A percentile compares a stretch with the other conserved stretches of the same genome.
Conservation (phyloP, 2,113 vertebrate species). For the Ginglymostoma cirratum region DNA sequence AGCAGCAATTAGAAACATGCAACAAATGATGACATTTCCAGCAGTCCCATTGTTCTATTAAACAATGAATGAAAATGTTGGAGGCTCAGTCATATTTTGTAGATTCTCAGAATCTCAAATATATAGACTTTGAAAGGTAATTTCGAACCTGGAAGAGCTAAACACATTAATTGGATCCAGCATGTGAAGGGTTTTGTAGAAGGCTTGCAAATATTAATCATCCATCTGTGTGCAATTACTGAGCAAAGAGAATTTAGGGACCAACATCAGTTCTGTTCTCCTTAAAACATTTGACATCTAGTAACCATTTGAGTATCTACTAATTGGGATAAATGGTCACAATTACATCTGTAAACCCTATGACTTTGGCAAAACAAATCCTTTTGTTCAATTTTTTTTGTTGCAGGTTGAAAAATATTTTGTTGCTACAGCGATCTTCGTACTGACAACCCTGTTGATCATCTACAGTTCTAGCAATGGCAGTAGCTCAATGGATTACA, state of each 20-base stretch:
- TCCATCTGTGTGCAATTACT: not conserved
- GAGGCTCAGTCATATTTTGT: not conserved
- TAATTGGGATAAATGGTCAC: not conserved
- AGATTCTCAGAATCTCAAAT: not conserved
- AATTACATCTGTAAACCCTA: not conserved
- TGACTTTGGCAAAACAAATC: not conserved
- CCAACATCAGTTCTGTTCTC: not conserved
- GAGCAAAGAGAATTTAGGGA: not conserved
- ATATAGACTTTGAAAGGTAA: not conserved
- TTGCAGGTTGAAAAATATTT: conserved; percentile 72
- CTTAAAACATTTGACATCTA: not conserved
- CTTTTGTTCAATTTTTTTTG: not conserved
- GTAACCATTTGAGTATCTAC: not conserved
- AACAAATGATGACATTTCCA: not conserved
- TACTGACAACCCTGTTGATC: conserved; percentile 83
- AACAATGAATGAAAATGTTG: not conserved
- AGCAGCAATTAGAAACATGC: not conserved
- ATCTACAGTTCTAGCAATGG: conserved; percentile 82
- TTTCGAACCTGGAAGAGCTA: not conserved
- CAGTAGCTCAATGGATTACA: conserved; percentile 59
- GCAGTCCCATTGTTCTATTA: too few species aligned
- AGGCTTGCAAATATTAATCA: too few species aligned
- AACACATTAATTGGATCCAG: not conserved
- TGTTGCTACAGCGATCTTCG: conserved; percentile 71
- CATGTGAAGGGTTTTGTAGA: too few species aligned